phyloP scores from a whole-genome alignment of 2,888 invertebrate species.

The Parnassius apollo region DNA sequence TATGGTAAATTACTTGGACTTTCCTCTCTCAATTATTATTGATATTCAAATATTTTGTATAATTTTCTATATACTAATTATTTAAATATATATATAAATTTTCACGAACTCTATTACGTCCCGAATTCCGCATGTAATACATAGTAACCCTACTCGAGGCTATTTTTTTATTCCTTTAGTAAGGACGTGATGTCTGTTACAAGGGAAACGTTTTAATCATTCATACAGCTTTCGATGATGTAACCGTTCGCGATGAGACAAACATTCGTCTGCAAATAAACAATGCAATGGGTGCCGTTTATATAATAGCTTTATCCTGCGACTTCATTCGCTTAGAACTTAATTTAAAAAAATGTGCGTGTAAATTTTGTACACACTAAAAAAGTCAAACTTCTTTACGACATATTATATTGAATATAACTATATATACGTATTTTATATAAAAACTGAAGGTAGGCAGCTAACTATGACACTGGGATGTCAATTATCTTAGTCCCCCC shows the following conservation, averaged over 20 bases:
- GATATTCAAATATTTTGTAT: too few species aligned
- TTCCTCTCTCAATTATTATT: too few species aligned
- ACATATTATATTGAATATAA: too few species aligned
- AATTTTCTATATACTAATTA: too few species aligned
- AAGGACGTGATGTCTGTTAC: conserved; percentile 15
- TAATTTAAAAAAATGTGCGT: conserved; percentile 4
- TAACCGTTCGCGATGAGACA: conserved; percentile 10
- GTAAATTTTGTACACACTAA: too few species aligned
- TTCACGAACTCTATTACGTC: background rate
- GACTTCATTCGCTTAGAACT: background rate
- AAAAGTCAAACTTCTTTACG: too few species aligned
- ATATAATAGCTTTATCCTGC: conserved; percentile 12
- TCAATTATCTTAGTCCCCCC: too few species aligned
- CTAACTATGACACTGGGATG: too few species aligned
- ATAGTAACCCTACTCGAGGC: conserved; percentile 1
- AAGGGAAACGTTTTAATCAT: conserved; percentile 21
- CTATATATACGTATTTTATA: too few species aligned
- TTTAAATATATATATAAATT: too few species aligned
- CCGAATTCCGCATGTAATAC: background rate
- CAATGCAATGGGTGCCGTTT: conserved; percentile 5
- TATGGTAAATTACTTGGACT: too few species aligned
- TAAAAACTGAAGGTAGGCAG: too few species aligned
- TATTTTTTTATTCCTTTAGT: conserved; percentile 14
- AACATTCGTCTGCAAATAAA: conserved; percentile 11
- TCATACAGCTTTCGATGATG: conserved; percentile 24